Base-by-base conservation (phyloP, 2,797 vertebrate species). In the Meda fulgida region DNA sequence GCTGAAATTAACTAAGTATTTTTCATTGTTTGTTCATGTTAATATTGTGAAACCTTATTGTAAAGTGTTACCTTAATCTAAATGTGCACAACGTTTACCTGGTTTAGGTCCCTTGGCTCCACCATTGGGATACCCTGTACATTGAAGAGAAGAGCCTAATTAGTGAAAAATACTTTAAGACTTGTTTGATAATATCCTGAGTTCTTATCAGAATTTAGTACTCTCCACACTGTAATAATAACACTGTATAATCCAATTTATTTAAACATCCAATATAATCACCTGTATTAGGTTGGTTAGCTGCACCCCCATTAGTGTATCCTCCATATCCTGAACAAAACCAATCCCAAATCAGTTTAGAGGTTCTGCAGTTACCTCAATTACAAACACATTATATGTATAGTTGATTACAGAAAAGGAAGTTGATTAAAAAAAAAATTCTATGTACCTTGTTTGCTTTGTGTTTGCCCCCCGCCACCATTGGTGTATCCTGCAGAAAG, bases 101-200 rank as follows among this genome's bases (percentile, higher is more conserved):
- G 31, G 18, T 38, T 69, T 69, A 69, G 66, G 66, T 40, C 66
- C 66, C 10, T 69, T 69, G 8, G 34, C 13, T 40, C 19, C 34
- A 23, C 8, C 66, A 38, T 11, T 69, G 8, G 19, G 66, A 69
- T 23, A 69, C 69, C 86, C 89, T 87, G 89, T 91, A 84, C 92
- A 90, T 63, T 92, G 93, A 93, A 51, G 1, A 26, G 46, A 85
- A 58, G 46, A 79, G 76, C 84, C 46, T 88, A 55, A 48, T 69
- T 51, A 69, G 5, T 67, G 23, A 69, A 55, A 83, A 21, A 63
- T 43, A 60, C 16, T 38, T 71, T 34, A 81, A 31, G 7, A 63
- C 3, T 19, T 26, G 2, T 63, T 23, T 60, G n/a, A n/a, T n/a
- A 38, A 48, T 19, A 51, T 2, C 3, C 29, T 23, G 21, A 23